Conservation (phyloP, 2,113 vertebrate genomes). For the Melanostigma gelatinosum region DNA sequence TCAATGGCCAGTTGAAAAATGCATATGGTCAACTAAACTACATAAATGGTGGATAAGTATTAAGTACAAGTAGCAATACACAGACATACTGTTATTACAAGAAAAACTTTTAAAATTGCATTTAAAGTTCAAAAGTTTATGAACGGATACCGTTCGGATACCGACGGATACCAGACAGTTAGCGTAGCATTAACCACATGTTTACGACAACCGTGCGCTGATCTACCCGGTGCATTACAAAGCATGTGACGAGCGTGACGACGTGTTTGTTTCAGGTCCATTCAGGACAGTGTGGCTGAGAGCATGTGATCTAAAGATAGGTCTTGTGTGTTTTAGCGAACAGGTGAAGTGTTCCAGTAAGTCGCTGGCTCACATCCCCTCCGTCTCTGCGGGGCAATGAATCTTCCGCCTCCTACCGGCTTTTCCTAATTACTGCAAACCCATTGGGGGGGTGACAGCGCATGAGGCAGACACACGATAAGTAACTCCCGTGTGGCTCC, state of each 20-base stretch:
- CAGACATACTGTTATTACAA: not conserved
- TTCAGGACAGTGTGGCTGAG: not conserved
- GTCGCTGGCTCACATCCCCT: not conserved
- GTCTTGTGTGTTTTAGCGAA: not conserved
- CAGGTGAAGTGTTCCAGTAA: conserved; percentile 13
- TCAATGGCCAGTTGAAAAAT: not conserved
- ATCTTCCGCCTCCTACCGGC: not conserved
- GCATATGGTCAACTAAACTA: not conserved
- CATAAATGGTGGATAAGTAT: not conserved
- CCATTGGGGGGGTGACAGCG: not conserved
- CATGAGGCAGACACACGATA: not conserved
- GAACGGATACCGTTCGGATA: too few relatives aligned
- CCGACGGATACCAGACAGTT: too few relatives aligned
- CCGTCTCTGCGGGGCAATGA: not conserved
- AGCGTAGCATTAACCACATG: too few relatives aligned
- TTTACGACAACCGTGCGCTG: too few relatives aligned
- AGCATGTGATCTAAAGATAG: not conserved
- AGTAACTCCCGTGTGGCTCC: too few relatives aligned
- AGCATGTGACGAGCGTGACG: too few relatives aligned
- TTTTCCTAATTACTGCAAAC: conserved; percentile 21
- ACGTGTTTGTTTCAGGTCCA: not conserved
- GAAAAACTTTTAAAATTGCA: not conserved
- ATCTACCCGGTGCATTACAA: too few relatives aligned
- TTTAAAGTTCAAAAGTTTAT: too few relatives aligned
- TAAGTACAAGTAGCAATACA: not conserved